phyloP scores from a whole-genome alignment of 2,888 invertebrate genomes.

The Drosophila rubida region DNA sequence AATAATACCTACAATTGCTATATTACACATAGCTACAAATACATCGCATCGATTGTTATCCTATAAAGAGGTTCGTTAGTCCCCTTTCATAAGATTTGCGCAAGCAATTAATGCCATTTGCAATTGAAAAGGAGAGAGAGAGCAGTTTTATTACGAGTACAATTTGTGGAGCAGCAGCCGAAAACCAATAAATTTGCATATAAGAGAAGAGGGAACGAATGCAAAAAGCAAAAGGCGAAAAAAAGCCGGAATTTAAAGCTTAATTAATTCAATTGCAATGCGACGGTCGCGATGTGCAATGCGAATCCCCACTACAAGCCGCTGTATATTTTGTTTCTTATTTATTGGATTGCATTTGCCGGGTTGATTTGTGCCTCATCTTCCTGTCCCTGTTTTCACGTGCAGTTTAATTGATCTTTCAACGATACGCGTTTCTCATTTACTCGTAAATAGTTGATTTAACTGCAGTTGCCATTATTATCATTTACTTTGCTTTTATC shows the following conservation, averaged over 20 bases:
- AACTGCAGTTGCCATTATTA: background rate
- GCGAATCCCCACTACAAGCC: background rate
- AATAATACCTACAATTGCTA: background rate
- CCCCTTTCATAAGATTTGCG: constrained; percentile 26
- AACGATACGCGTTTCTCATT: background rate
- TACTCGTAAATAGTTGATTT: background rate
- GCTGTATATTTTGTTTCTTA: constrained; percentile 8
- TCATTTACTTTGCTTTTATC: background rate
- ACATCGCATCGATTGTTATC: too few relatives aligned
- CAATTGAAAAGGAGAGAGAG: constrained; percentile 1
- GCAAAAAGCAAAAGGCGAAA: constrained; percentile 3
- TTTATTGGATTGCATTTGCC: constrained; percentile 20
- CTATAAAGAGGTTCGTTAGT: constrained; percentile 31
- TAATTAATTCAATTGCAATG: constrained; percentile 57
- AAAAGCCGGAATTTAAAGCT: constrained; percentile 27
- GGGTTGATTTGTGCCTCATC: background rate
- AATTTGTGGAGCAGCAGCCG: constrained; percentile 21
- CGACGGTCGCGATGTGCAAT: constrained; percentile 21
- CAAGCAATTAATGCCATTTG: constrained; percentile 40
- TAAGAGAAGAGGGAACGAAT: constrained; percentile 1
- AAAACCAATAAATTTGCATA: constrained; percentile 51
- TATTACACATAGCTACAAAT: too few relatives aligned
- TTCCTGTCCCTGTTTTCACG: constrained; percentile 9
- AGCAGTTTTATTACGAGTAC: constrained; percentile 28
- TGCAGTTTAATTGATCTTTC: background rate